These are phyloP conservation scores for Lasioglossum leucozonium DNA, from an alignment of 2,888 invertebrate species.

Conservation along the genomic window DNA sequence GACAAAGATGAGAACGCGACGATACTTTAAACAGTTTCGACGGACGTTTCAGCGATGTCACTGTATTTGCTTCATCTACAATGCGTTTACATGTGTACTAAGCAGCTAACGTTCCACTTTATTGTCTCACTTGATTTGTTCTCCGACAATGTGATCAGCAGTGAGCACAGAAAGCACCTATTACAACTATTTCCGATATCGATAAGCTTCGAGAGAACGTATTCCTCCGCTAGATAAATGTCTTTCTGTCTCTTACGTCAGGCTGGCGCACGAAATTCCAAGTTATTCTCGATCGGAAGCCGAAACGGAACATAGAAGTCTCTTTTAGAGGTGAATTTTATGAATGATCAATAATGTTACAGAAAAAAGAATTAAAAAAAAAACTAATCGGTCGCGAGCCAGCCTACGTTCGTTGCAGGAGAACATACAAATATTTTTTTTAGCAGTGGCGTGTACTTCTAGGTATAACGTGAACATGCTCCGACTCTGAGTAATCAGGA, in stretches of 20 bases:
- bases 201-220: background rate
- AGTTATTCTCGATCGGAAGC: background rate
- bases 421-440: slow-evolving; percentile 6
- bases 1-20: too few relatives aligned
- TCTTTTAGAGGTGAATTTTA: background rate
- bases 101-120: slow-evolving; percentile 27
- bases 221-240: background rate
- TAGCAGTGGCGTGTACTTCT: slow-evolving; percentile 1
- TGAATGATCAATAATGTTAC: background rate
- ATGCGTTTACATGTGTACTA: slow-evolving; percentile 8
- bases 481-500: slow-evolving; percentile 35
- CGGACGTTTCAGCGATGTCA: background rate
- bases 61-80: slow-evolving; percentile 6
- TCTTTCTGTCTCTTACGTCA: background rate
- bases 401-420: background rate
- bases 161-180: background rate
- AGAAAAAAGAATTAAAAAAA: too few relatives aligned
- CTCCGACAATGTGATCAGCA: slow-evolving; percentile 2
- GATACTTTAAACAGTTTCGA: background rate
- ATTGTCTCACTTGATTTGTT: slow-evolving; percentile 44
- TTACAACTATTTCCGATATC: slow-evolving; percentile 10
- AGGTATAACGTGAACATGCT: background rate
- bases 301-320: background rate
- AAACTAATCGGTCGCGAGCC: background rate
- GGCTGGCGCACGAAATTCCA: slow-evolving; percentile 8